Base-by-base conservation (phyloP, 2,888 invertebrate genomes). In the Calameuta idolon region DNA sequence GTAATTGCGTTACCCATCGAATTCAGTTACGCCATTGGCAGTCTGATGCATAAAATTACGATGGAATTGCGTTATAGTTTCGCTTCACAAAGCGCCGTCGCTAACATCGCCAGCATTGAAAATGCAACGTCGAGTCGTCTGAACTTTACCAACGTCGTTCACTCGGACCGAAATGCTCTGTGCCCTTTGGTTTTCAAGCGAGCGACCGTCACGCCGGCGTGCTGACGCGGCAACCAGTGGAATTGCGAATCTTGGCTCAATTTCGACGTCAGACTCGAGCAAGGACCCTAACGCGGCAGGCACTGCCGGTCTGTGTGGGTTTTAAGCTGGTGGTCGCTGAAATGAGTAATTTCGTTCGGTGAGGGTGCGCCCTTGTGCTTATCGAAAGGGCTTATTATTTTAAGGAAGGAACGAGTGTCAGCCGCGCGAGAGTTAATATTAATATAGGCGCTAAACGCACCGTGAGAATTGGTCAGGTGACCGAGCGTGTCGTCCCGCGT, bases 1-100 rank as follows among this genome's bases (percentile, higher is more conserved):
- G 87, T 91, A 91, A 91, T 91, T 91, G 89, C 87, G 89, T 91
- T 90, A 91, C 86, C 88, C 88, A 91, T 91, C 90, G 91, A 91
- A 91, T 91, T 91, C 88, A 90, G 91, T 91, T 91, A 91, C 87
- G 87, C 87, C 87, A 90, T 89, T 89, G 90, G 89, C 89, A 90
- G 90, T 91, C 90, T 90, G 90, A 89, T 91, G 91, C 91, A 91
- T 90, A 91, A 91, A 91, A 91, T 91, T 90, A 91, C 89, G 88
- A 86, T 87, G 87, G 90, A 91, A 91, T 89, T 90, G 86, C 88
- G 90, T 91, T 91, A 91, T 90, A 91, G 90, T 89, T 86, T 88
- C 91, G 90, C 90, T 90, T 90, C 88, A 91, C 91, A 91, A 91
- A 91, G 91, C 90, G 87, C 84, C 87, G 87, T 87, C 87, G 88